These are phyloP conservation scores for Raillietiella orientalis DNA, from an alignment of 2,888 invertebrate genomes.

Conservation along the genomic window DNA sequence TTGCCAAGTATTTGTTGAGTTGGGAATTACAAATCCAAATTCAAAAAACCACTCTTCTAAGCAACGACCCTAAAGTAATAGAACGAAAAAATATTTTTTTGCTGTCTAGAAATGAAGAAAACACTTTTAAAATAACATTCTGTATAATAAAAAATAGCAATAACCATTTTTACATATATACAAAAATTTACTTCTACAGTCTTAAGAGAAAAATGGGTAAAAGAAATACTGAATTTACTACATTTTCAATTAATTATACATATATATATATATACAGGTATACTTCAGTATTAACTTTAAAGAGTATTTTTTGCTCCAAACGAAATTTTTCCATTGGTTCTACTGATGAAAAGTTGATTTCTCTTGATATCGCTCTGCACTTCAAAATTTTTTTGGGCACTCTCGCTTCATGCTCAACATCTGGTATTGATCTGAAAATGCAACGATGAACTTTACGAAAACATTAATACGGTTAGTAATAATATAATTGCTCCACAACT, in stretches of 20 bases:
- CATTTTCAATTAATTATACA: too few relatives aligned
- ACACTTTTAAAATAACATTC: not conserved
- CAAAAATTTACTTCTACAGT: too few relatives aligned
- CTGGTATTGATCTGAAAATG: constrained; percentile 28
- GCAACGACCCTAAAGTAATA: constrained; percentile 35
- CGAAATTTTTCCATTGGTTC: constrained; percentile 87
- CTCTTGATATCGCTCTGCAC: constrained; percentile 57
- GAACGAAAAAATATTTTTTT: constrained; percentile 6
- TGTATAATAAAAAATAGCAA: not conserved
- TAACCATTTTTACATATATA: too few relatives aligned
- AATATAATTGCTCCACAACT: not conserved
- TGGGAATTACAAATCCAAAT: constrained; percentile 94
- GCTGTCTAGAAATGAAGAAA: constrained; percentile 4
- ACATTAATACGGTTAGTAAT: constrained; percentile 4
- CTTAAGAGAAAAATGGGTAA: too few relatives aligned
- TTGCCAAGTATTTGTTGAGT: constrained; percentile 98
- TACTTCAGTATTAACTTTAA: constrained; percentile 18
- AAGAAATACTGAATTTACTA: too few relatives aligned
- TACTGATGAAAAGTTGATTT: constrained; percentile 63
- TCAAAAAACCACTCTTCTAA: constrained; percentile 98
- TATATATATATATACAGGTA: too few relatives aligned
- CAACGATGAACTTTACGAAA: constrained; percentile 5
- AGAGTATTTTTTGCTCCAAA: constrained; percentile 42
- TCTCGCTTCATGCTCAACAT: constrained; percentile 73
- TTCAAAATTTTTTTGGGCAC: constrained; percentile 89